Base-by-base conservation (phyloP, 1,140 invertebrate species). In the Zelostemma sp. region DNA sequence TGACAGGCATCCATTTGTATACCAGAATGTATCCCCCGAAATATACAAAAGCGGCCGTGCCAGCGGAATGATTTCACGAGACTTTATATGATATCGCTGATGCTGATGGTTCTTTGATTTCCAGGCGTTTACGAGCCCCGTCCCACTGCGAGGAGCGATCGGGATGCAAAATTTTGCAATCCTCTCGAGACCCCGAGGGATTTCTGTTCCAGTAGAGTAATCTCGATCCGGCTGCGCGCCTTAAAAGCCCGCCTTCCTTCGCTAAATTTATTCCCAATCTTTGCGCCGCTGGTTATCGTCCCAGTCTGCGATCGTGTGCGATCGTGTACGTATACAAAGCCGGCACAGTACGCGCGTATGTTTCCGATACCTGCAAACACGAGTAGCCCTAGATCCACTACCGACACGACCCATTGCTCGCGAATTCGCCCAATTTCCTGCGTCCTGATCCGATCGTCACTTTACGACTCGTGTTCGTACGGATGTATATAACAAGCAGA, bases 361-460 rank as follows among this genome's bases (percentile, higher is more conserved):
- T 60, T 51, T 54, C 47, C 50, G 55, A 62, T 64, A 65, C 56
- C 55, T 55, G 56, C 65, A 65, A 68, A 63, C 61, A 68, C 55
- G 56, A 15, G 60, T 59, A 69, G 57, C 31, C 47, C 60, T 63
- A 72, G 50, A 62, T 67, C 54, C 72, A 73, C 74, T 82, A 80
- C 78, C 83, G 83, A 79, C 81, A 86, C 73, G 82, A 80, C 80
- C 81, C 84, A 86, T 86, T 86, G 83, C 82, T 67, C 80, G 75
- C 78, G 74, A 84, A 84, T 83, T 80, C 80, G 82, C 77, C 82
- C 83, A 85, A 85, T 86, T 84, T 85, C 83, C 82, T 80, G 75
- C 70, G 65, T 75, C 77, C 78, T 78, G 80, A 83, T 82, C 80
- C 75, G 80, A 83, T 85, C 81, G 80, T 80, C 84, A 84, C 84